These are phyloP conservation scores for Styela clava DNA, from an alignment of 23 tunicate species.

Conservation along the genomic window DNA sequence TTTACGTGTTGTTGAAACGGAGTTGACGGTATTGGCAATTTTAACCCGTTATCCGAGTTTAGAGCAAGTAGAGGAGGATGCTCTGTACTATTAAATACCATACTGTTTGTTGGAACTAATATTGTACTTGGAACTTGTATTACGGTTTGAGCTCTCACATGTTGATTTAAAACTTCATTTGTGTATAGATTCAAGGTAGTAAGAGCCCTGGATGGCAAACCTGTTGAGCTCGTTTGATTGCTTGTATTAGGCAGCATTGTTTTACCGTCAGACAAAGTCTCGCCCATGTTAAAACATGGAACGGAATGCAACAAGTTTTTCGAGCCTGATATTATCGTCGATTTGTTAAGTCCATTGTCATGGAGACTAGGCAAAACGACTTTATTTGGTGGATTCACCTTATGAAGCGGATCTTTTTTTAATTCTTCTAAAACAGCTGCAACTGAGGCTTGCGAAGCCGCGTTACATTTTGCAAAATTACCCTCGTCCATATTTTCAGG, in stretches of 20 bases:
- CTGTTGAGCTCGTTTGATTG: background rate
- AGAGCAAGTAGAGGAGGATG: background rate
- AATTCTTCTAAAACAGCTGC: slow-evolving; percentile 67
- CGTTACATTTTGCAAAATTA: background rate
- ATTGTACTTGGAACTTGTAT: slow-evolving; percentile 10
- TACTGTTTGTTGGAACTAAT: background rate
- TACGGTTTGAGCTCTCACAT: background rate
- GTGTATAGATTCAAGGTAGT: background rate
- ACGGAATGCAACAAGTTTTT: slow-evolving; percentile 1
- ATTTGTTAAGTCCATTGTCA: background rate
- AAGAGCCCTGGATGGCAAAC: background rate
- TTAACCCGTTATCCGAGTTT: background rate
- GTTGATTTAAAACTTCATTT: slow-evolving; percentile 1
- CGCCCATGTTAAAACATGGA: background rate
- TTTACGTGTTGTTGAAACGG: slow-evolving; percentile 1
- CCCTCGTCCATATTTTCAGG: background rate
- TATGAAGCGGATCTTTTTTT: slow-evolving; percentile 64
- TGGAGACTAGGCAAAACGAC: slow-evolving; percentile 48
- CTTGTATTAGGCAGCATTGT: background rate
- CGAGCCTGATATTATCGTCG: slow-evolving; percentile 6
- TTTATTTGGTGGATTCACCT: slow-evolving; percentile 74
- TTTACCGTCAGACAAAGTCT: background rate
- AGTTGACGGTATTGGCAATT: background rate
- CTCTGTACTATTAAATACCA: background rate
- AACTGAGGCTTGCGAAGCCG: slow-evolving; percentile 35